These are phyloP conservation scores for Alsophila aescularia DNA, from an alignment of 2,888 invertebrate species.

Conservation along the genomic window DNA sequence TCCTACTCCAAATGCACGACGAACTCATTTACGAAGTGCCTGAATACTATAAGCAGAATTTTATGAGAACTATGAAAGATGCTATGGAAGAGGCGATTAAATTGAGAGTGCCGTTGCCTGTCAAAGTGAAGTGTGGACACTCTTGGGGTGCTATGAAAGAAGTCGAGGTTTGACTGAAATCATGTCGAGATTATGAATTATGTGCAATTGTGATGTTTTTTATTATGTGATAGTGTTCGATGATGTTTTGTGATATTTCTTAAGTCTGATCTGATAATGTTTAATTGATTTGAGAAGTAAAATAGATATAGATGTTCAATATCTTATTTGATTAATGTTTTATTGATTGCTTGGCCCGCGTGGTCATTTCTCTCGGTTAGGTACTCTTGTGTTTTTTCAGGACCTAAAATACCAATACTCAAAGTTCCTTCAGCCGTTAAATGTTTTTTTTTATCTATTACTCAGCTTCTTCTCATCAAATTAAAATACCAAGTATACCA, in stretches of 20 bases:
- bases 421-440: no score
- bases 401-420: no score
- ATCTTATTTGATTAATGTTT: no score
- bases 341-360: no score
- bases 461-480: no score
- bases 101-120: constrained; percentile 92
- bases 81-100: constrained; percentile 92
- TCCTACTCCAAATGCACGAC: constrained; percentile 97
- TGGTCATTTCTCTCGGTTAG: no score
- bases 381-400: no score
- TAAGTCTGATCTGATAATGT: not conserved
- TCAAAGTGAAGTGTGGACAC: constrained; percentile 92
- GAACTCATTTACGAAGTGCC: constrained; percentile 97
- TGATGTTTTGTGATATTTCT: constrained; percentile 35
- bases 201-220: no score
- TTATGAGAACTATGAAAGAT: constrained; percentile 87
- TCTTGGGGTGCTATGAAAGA: constrained; percentile 89
- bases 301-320: not conserved
- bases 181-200: no score
- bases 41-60: constrained; percentile 64
- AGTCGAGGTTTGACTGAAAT: constrained; percentile 42
- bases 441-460: no score
- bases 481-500: no score
- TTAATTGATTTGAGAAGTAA: not conserved
- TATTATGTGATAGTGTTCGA: constrained; percentile 41